Conservation (phyloP, 2,113 vertebrate genomes). For the Aythya baeri region DNA sequence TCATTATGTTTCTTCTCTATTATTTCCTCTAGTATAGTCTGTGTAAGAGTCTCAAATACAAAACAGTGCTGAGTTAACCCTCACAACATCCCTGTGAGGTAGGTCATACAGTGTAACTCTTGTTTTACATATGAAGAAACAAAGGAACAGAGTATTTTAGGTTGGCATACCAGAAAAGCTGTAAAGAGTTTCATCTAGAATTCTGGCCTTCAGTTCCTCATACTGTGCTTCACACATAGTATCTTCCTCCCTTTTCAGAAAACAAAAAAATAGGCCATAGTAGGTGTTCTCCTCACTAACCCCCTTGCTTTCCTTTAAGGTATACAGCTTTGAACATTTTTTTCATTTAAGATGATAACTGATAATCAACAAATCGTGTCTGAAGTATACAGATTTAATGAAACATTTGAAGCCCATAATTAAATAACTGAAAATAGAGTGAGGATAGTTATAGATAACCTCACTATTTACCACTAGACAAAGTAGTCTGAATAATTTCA, state of each 20-base stretch:
- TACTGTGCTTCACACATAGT: not conserved
- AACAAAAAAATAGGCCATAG: not conserved
- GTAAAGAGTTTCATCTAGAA: not conserved
- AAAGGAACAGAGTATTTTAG: not conserved
- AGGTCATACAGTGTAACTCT: not conserved
- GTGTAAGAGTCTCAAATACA: not conserved
- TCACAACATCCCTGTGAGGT: slow-evolving; percentile 44
- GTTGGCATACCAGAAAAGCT: not conserved
- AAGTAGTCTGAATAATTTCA: not conserved
- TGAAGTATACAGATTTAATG: not conserved
- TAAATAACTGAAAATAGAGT: not conserved
- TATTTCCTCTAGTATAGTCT: not conserved
- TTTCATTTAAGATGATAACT: not conserved
- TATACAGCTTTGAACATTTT: not conserved
- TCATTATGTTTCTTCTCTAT: not conserved
- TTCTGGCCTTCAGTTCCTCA: not conserved
- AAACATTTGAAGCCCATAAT: not conserved
- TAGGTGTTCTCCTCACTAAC: not conserved
- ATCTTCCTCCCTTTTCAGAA: not conserved
- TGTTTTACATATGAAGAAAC: not conserved
- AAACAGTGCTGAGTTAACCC: not conserved
- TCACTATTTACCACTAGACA: not conserved
- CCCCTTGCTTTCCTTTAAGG: not conserved
- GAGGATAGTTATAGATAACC: not conserved
- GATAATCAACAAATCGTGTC: not conserved